A percentile compares a stretch with the other conserved stretches of the same genome.
Conservation (phyloP, 2,113 vertebrate species). For the Atlantisia rogersi region DNA sequence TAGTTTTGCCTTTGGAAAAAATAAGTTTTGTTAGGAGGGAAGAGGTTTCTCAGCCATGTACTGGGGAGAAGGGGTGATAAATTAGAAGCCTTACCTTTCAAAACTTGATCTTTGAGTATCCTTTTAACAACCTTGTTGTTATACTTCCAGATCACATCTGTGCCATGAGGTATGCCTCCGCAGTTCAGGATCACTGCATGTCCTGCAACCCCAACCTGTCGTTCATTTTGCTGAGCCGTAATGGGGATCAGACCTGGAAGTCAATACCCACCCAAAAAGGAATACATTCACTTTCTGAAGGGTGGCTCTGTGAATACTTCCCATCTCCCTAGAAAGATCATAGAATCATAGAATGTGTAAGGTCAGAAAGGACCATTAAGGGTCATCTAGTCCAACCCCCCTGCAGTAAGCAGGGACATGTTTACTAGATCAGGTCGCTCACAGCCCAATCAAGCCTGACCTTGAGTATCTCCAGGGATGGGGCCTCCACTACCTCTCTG, state of each 20-base stretch:
- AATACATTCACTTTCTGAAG: background rate
- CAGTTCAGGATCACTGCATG: constrained; percentile 9
- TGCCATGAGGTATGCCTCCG: rapidly evolving
- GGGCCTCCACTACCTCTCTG: too few relatives aligned
- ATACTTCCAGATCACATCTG: background rate
- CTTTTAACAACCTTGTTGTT: rapidly evolving
- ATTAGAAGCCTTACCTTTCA: constrained; percentile 21
- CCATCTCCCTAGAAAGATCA: background rate
- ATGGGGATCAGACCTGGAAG: constrained; percentile 30
- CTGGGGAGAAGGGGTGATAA: background rate
- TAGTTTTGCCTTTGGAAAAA: background rate
- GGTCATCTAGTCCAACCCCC: too few relatives aligned
- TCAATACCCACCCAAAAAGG: background rate
- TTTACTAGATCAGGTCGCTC: too few relatives aligned
- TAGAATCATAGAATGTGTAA: too few relatives aligned
- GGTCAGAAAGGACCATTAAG: too few relatives aligned
- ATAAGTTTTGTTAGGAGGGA: background rate
- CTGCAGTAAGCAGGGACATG: too few relatives aligned
- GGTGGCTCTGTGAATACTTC: background rate
- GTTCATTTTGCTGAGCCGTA: background rate
- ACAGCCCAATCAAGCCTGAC: too few relatives aligned
- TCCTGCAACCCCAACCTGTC: background rate
- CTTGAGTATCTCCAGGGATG: too few relatives aligned
- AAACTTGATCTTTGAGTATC: rapidly evolving
- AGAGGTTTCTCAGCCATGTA: background rate